Conservation (phyloP, 2,888 invertebrate genomes). For the Brachynemurus nebulosus region DNA sequence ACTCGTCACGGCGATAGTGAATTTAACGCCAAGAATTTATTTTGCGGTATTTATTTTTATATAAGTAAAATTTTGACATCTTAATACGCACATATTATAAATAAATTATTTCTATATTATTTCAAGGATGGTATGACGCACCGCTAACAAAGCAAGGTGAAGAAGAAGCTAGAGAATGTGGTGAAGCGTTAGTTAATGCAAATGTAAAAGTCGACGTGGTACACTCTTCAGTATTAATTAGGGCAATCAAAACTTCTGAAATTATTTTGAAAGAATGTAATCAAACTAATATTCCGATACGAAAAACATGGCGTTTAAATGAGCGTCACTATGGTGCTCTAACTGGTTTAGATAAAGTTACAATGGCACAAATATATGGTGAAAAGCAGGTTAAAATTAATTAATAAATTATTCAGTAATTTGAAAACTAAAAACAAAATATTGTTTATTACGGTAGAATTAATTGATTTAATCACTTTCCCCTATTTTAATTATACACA, state of each 20-base stretch:
- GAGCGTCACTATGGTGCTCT: conserved; percentile 81
- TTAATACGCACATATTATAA: no score
- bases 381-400: conserved; percentile 71
- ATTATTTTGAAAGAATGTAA: conserved; percentile 51
- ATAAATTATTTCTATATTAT: no score
- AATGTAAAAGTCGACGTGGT: conserved; percentile 63
- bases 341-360: conserved; percentile 72
- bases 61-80: no score
- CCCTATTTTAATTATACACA: no score
- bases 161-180: conserved; percentile 53
- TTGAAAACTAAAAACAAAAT: no score
- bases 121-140: conserved; percentile 32
- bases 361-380: conserved; percentile 73
- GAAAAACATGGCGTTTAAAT: conserved; percentile 70
- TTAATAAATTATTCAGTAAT: no score
- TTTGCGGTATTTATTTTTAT: no score
- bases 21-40: no score
- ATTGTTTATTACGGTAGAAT: no score
- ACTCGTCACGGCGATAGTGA: no score
- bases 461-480: no score
- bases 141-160: conserved; percentile 39
- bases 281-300: conserved; percentile 50
- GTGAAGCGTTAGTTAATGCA: conserved; percentile 55
- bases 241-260: conserved; percentile 62
- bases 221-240: conserved; percentile 64